phyloP scores from a whole-genome alignment of 2,113 vertebrate genomes.

The Bolborhynchus lineola region DNA sequence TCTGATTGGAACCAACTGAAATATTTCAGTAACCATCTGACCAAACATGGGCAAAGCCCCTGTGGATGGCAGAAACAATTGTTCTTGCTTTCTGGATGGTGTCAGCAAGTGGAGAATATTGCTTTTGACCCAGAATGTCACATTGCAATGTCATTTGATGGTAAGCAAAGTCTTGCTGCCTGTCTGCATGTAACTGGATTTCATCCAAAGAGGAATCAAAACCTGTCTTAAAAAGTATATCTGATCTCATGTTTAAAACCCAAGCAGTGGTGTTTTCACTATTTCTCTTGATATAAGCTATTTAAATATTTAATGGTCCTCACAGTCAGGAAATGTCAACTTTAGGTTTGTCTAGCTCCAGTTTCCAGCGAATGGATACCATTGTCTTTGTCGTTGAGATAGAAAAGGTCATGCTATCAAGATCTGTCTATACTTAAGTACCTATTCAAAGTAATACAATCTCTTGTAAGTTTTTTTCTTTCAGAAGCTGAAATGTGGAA shows the following conservation, averaged over 20 bases:
- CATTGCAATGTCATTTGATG: not conserved
- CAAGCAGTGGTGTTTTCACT: not conserved
- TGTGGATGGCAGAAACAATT: not conserved
- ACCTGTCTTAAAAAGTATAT: not conserved
- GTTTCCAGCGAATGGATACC: not conserved
- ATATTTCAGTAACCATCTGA: not conserved
- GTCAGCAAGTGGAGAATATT: not conserved
- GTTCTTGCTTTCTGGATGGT: not conserved
- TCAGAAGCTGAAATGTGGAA: not conserved
- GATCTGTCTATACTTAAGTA: not conserved
- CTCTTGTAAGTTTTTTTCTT: not conserved
- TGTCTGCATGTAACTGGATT: not conserved
- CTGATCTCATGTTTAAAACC: constrained; percentile 4
- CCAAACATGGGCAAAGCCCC: not conserved
- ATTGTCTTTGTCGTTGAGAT: not conserved
- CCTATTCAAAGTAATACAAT: not conserved
- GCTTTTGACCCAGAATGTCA: not conserved
- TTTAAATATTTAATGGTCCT: constrained; percentile 26
- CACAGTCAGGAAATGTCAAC: not conserved
- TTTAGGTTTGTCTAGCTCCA: not conserved
- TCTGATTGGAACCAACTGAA: not conserved
- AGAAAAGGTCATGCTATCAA: not conserved
- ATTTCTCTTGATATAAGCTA: not conserved
- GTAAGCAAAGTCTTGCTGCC: not conserved
- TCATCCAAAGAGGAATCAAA: not conserved